Conservation (phyloP, 2,888 invertebrate species). For the Phortica magna region DNA sequence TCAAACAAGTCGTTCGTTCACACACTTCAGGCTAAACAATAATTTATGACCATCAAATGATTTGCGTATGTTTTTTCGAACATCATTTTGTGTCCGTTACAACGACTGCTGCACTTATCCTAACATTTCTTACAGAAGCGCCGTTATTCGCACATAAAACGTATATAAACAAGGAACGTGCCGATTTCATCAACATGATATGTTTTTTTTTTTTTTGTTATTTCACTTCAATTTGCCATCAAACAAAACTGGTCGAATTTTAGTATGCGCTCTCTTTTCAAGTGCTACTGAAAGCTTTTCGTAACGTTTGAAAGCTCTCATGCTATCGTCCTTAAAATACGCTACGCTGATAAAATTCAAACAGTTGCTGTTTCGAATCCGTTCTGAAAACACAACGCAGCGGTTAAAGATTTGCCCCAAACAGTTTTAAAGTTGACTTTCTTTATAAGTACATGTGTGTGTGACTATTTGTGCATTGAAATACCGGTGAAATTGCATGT, state of each 20-base stretch:
- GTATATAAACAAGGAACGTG: slow-evolving; percentile 19
- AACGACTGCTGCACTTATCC: not conserved
- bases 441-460: not conserved
- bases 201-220: slow-evolving; percentile 36
- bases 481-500: not conserved
- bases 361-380: slow-evolving; percentile 66
- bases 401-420: slow-evolving; percentile 7
- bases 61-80: slow-evolving; percentile 63
- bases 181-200: not conserved
- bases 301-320: slow-evolving; percentile 21
- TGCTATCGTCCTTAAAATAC: slow-evolving; percentile 53
- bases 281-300: slow-evolving; percentile 52
- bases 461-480: not conserved
- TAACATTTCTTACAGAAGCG: slow-evolving; percentile 40
- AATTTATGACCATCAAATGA: slow-evolving; percentile 67
- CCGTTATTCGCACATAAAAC: slow-evolving; percentile 7
- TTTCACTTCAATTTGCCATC: slow-evolving; percentile 56
- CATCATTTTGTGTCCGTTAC: slow-evolving; percentile 19
- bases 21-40: slow-evolving; percentile 52
- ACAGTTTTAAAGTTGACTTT: not conserved
- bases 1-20: not conserved
- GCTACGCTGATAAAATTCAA: slow-evolving; percentile 54
- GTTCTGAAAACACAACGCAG: slow-evolving; percentile 49
- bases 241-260: slow-evolving; percentile 64
- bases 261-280: slow-evolving; percentile 46